Evolutionary conservation across 1,140 invertebrate species (phyloP).

Genomic region (Rhynchophorus ferrugineus): DNA sequence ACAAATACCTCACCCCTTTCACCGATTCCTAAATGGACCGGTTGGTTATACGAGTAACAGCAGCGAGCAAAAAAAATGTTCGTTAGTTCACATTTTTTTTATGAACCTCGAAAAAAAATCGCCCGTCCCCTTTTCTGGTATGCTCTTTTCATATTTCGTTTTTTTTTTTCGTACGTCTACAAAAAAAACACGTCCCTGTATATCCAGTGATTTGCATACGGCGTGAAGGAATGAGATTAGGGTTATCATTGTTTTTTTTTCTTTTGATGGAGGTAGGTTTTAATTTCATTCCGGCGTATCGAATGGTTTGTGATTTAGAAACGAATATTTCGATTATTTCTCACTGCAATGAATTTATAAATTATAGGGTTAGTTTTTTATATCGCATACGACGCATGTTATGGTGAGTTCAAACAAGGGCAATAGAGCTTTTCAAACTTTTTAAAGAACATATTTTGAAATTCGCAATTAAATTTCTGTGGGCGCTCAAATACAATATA

Average conservation of each 20-base stretch:
- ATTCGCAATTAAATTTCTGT: no score
- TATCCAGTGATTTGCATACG: not conserved
- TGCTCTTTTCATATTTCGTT: conserved; percentile 6
- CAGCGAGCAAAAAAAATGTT: not conserved
- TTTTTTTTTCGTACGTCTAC: conserved; percentile 7
- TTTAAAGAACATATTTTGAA: no score
- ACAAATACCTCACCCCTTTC: not conserved
- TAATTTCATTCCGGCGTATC: not conserved
- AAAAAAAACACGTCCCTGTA: not conserved
- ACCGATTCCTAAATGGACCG: not conserved
- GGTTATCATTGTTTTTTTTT: not conserved
- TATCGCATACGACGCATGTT: no score
- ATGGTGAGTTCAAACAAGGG: no score
- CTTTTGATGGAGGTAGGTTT: not conserved
- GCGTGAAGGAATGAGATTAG: not conserved
- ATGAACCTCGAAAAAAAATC: not conserved
- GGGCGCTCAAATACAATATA: no score
- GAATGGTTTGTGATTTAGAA: no score
- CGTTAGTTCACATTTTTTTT: not conserved
- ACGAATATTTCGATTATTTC: no score
- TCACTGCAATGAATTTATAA: no score
- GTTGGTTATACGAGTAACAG: not conserved
- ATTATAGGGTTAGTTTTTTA: no score
- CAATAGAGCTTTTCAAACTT: no score
- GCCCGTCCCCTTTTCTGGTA: conserved; percentile 1